phyloP scores from a whole-genome alignment of 2,888 invertebrate species.

The Drosophila aldrichi region DNA sequence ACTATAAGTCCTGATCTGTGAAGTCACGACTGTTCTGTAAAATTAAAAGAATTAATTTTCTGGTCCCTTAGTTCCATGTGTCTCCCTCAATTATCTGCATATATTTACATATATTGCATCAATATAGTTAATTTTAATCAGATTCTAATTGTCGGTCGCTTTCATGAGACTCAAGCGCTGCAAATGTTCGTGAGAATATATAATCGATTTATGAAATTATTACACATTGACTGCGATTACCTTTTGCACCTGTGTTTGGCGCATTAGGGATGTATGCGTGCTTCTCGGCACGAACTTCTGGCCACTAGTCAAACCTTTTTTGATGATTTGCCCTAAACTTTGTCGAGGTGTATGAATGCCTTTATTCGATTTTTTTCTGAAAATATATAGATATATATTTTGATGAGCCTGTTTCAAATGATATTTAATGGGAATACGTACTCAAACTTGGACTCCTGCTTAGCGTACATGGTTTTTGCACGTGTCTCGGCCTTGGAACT shows the following conservation, averaged over 20 bases:
- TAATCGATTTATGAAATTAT: not conserved
- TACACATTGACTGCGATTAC: conserved; percentile 15
- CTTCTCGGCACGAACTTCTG: conserved; percentile 42
- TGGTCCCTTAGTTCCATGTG: conserved; percentile 13
- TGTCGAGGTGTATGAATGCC: conserved; percentile 29
- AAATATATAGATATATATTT: not conserved
- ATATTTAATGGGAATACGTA: conserved; percentile 1
- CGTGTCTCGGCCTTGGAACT: conserved; percentile 5
- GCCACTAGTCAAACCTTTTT: conserved; percentile 17
- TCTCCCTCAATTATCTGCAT: not conserved
- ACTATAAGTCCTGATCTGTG: conserved; percentile 14
- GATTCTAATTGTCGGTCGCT: conserved; percentile 2
- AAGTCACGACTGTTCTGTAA: conserved; percentile 19
- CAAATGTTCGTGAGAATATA: not conserved
- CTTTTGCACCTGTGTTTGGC: conserved; percentile 48
- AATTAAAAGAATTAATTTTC: conserved; percentile 18
- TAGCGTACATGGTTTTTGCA: not conserved
- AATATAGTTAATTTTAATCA: conserved; percentile 8
- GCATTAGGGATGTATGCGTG: conserved; percentile 45
- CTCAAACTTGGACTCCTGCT: conserved; percentile 29
- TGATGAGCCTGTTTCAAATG: not conserved
- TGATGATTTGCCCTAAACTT: conserved; percentile 24
- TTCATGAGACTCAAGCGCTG: conserved; percentile 44
- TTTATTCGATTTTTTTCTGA: conserved; percentile 28
- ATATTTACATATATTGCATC: not conserved